Evolutionary conservation across 2,888 invertebrate genomes (phyloP), one percentile per base, ranked within the genome.

Genomic region (Andrena hattorfiana): DNA sequence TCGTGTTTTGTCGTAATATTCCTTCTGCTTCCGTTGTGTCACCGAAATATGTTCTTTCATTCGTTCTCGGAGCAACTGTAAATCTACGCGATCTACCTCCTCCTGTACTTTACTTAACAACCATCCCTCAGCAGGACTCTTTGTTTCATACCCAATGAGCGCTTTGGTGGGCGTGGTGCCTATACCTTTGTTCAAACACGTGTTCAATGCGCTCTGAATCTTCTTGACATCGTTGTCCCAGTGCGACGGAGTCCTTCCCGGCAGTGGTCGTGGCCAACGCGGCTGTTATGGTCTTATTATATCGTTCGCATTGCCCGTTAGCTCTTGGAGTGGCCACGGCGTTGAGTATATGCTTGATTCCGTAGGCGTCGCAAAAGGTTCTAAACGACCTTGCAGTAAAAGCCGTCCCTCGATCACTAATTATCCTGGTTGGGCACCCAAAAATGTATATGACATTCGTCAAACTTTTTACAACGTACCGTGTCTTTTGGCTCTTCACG

Each of bases 251-350:
- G n/a, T 48, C 48, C 16, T 48, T 48, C 16, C 48, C 48, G 16
- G 48, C 16, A 16, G 48, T 48, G 48, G 48, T 48, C 16, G 48
- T 48, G 48, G 48, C 13, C 16, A 48, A 7, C 10, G 16, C 48
- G 16, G 16, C 10, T 48, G 6, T 16, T 48, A 48, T 16, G 13
- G 16, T 48, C 5, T 48, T 48, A 48, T 48, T 48, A 16, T 48
- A 48, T 13, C 30, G 8, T 7, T 66, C 49, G 7, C 66, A 66
- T n/a, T 66, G 66, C 16, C 66, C 66, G 49, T 48, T 66, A 1
- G 66, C 66, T 20, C 66, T 48, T 5, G 49, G 49, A 0, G 26
- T 66, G 16, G 66, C 66, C 0, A 66, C 49, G n/a, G 66, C 66
- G 28, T 66, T 26, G 2, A 66, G n/a, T 16, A 66, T 48, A 13